Evolutionary conservation across 2,113 vertebrate genomes (phyloP).

Genomic region (Ornithorhynchus anatinus): DNA sequence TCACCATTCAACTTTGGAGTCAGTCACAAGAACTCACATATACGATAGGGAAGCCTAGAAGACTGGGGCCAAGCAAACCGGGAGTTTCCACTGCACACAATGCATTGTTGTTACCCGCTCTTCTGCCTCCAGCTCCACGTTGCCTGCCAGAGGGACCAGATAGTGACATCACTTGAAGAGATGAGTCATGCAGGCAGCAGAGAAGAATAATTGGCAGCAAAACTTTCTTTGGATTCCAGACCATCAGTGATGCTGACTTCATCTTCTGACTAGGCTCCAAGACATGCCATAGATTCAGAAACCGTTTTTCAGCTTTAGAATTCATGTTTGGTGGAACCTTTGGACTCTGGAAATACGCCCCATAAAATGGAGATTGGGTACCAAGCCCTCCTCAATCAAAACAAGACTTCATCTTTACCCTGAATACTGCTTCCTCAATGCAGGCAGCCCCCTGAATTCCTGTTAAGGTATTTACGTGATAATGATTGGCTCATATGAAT

Average conservation of each 20-base stretch:
- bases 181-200: constrained; percentile 20
- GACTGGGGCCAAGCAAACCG: not conserved
- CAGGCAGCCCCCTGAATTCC: too few relatives aligned
- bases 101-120: not conserved
- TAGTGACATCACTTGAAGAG: constrained; percentile 24
- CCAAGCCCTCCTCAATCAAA: too few relatives aligned
- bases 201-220: constrained; percentile 19
- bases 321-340: not conserved
- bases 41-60: not conserved
- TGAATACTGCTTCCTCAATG: too few relatives aligned
- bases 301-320: not conserved
- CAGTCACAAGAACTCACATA: constrained; percentile 1
- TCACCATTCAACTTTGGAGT: constrained; percentile 1
- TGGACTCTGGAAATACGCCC: not conserved
- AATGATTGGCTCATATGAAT: too few relatives aligned
- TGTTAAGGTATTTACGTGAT: too few relatives aligned
- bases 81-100: not conserved
- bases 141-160: not conserved
- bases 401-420: too few relatives aligned
- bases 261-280: constrained; percentile 23
- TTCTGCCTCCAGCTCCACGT: not conserved
- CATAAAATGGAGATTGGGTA: too few relatives aligned
- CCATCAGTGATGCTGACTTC: constrained; percentile 37
- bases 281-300: not conserved
- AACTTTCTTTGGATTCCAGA: not conserved